Base-by-base conservation (phyloP, 2,888 invertebrate species). In the Parapristionchus giblindavisi region DNA sequence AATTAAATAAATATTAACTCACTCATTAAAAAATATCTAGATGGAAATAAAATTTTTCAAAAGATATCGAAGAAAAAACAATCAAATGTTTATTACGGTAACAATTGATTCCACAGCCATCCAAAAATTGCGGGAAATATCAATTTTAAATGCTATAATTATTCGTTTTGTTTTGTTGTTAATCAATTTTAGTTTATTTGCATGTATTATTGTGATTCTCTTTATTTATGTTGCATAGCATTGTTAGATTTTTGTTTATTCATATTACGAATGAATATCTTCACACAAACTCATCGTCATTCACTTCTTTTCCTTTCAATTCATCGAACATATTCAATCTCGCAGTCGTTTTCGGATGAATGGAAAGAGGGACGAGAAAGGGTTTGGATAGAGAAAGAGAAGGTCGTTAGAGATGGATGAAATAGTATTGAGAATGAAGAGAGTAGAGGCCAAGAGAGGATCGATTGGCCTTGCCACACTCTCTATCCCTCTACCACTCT, bases 391-490 rank as follows among this genome's bases (percentile, higher is more conserved):
- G 6, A 48, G 71, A 58, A 43, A 43, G 58, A 58, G 40, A 29
- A 14, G 52, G 6, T 58, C 2, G 70, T 14, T 17, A 70, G 52
- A 52, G 54, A 27, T 1, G 36, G 36, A 34, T 29, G 70, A 70
- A 48, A 32, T 17, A 51, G 36, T 36, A 38, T 29, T 17, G 36
- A n/a, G 3, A 38, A 38, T 34, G 38, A 29, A 61, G 61, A 61
- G 43, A 66, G 21, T 43, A 17, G 66, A 66, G 66, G 66, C 66
- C 61, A 32, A 58, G 58, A 52, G 54, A 54, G 54, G 54, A 52
- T 70, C 70, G 70, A 70, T 51, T 36, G 70, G 52, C 51, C 52
- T 51, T 70, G 34, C 52, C 51, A 54, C 70, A 36, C 70, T 66
- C 54, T 11, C 29, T 70, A 51, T 21, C 36, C 70, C 24, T n/a